Percentiles rank a stretch among this genome's conserved stretches.
Evolutionary conservation across 2,888 invertebrate genomes (phyloP).

Genomic region (Pasiphila rectangulata): DNA sequence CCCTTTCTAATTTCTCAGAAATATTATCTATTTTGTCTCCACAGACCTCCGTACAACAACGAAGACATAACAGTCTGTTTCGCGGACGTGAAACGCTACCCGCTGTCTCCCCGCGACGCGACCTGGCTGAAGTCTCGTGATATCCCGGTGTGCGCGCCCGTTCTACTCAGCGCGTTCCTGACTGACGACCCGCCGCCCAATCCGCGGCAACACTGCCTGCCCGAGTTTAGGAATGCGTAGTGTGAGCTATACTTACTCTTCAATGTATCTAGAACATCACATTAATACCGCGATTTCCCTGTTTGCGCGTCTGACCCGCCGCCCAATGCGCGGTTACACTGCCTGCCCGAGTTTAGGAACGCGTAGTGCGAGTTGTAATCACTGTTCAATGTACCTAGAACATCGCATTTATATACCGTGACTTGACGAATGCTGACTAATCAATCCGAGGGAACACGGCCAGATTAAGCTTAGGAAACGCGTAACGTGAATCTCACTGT

Average conservation of each 20-base stretch:
- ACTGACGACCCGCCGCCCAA: constrained; percentile 61
- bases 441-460: no score
- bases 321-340: constrained; percentile 55
- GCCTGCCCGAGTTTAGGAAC: constrained; percentile 56
- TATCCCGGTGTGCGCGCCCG: constrained; percentile 83
- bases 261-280: no score
- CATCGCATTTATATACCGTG: neutral
- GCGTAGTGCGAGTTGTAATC: neutral
- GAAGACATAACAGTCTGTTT: constrained; percentile 86
- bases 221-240: constrained; percentile 45
- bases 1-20: no score
- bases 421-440: no score
- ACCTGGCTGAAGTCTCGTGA: constrained; percentile 76
- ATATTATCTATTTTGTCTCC: constrained; percentile 4
- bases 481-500: no score
- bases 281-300: constrained; percentile 67
- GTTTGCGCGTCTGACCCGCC: constrained; percentile 79
- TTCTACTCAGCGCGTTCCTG: constrained; percentile 83
- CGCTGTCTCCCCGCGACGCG: constrained; percentile 76
- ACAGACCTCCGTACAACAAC: constrained; percentile 80
- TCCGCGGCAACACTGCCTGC: constrained; percentile 56
- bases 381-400: neutral
- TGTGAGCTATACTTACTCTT: neutral
- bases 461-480: no score
- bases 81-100: constrained; percentile 79